These are phyloP conservation scores for Puffinus mauretanicus DNA, from an alignment of 2,113 vertebrate species.

Conservation along the genomic window DNA sequence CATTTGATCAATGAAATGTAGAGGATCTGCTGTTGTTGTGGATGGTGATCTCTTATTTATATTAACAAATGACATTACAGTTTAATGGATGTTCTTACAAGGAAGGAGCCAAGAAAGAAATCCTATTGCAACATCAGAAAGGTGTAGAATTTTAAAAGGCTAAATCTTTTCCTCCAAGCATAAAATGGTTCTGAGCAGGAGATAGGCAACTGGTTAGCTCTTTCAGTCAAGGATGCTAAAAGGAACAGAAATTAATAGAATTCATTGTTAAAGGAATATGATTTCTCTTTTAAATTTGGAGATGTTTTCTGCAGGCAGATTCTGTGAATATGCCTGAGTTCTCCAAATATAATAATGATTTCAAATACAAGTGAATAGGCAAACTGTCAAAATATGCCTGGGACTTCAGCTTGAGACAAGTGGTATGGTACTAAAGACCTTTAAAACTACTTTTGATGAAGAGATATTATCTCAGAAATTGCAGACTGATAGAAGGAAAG, in stretches of 20 bases:
- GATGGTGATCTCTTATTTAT: background rate
- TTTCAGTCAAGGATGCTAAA: background rate
- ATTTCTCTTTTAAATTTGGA: background rate
- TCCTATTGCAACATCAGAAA: background rate
- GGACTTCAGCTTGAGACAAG: background rate
- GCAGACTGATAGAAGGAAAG: background rate
- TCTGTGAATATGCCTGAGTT: background rate
- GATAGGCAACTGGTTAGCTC: background rate
- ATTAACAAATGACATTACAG: background rate
- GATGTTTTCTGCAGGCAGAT: background rate
- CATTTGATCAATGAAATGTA: background rate
- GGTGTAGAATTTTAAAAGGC: background rate
- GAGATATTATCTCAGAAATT: background rate
- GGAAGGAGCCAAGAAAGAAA: background rate
- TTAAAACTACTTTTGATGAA: background rate
- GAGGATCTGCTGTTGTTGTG: background rate
- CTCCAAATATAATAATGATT: background rate
- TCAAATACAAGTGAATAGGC: background rate
- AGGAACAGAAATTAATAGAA: background rate
- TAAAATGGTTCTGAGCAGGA: background rate
- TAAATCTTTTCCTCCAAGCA: background rate
- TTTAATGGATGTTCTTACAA: background rate
- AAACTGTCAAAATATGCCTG: background rate
- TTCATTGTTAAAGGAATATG: background rate
- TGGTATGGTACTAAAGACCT: background rate